These are phyloP conservation scores for Alectura lathami DNA, from an alignment of 2,113 vertebrate species.

Conservation along the genomic window DNA sequence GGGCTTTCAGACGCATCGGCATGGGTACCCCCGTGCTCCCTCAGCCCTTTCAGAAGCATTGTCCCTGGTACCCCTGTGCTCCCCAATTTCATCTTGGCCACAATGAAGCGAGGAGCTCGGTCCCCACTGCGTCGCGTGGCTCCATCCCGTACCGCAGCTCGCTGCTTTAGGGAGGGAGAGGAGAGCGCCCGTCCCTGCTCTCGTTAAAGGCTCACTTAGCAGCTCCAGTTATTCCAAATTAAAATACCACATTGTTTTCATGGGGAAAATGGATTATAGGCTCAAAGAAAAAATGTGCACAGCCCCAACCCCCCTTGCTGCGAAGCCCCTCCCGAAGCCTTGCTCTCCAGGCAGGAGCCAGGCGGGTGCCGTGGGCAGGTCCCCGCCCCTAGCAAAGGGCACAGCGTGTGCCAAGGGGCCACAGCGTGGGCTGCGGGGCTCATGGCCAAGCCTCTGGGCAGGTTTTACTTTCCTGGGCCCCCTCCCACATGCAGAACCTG, in stretches of 20 bases:
- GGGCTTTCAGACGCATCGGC: not conserved
- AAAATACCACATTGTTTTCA: constrained; percentile 39
- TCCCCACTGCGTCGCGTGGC: not conserved
- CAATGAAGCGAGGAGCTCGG: not conserved
- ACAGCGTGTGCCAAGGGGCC: not conserved
- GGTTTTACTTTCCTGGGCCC: not conserved
- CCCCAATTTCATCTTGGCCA: accelerated
- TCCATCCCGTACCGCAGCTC: accelerated
- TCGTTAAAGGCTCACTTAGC: not conserved
- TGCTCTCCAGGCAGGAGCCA: accelerated
- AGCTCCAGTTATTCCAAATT: constrained; percentile 33
- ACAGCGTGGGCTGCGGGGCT: not conserved
- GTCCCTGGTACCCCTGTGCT: not conserved
- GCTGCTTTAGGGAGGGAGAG: not conserved
- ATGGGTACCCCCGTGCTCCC: not conserved
- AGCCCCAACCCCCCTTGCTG: not conserved
- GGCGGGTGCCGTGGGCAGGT: not conserved
- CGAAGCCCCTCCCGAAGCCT: not conserved
- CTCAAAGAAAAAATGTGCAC: not conserved
- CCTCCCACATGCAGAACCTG: accelerated
- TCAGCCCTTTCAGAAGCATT: not conserved
- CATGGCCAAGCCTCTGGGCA: not conserved
- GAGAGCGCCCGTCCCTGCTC: not conserved
- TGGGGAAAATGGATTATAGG: constrained; percentile 35
- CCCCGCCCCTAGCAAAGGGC: not conserved